A percentile compares a stretch with the other conserved stretches of the same genome.
Conservation (phyloP, 2,113 vertebrate species). For the Platysternon megacephalum region DNA sequence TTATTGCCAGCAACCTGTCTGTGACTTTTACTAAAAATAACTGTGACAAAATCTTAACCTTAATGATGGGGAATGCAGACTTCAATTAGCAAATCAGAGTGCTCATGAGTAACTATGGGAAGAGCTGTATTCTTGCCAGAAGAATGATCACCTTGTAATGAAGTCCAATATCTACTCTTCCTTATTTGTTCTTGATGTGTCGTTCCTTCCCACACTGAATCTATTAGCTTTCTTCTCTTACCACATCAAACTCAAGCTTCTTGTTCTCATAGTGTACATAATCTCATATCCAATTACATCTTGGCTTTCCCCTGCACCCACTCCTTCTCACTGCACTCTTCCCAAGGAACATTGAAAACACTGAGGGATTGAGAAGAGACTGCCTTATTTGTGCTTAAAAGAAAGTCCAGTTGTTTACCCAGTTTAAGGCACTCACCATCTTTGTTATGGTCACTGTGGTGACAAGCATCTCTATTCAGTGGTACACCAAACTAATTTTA, state of each 20-base stretch:
- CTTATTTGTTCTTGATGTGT: background rate
- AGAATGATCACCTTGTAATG: background rate
- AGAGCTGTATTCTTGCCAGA: background rate
- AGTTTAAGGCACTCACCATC: background rate
- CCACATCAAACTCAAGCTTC: background rate
- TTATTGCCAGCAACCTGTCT: no score
- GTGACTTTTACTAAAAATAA: no score
- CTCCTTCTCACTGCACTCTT: background rate
- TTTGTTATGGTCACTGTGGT: fast-evolving
- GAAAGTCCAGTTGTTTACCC: fast-evolving
- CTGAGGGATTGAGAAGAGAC: background rate
- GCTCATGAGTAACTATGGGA: background rate
- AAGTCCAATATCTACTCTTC: background rate
- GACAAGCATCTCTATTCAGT: background rate
- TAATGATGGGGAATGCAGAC: background rate
- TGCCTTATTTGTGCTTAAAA: background rate
- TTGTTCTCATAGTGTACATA: background rate
- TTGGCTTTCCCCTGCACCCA: background rate
- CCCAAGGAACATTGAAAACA: fast-evolving
- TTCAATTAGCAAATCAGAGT: background rate
- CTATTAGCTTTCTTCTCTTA: background rate
- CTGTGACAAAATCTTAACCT: no score
- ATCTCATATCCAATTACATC: background rate
- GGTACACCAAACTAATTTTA: background rate
- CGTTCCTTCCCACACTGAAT: background rate